These are phyloP conservation scores for Chymomyza procnemis DNA, from an alignment of 2,888 invertebrate species.

Conservation along the genomic window DNA sequence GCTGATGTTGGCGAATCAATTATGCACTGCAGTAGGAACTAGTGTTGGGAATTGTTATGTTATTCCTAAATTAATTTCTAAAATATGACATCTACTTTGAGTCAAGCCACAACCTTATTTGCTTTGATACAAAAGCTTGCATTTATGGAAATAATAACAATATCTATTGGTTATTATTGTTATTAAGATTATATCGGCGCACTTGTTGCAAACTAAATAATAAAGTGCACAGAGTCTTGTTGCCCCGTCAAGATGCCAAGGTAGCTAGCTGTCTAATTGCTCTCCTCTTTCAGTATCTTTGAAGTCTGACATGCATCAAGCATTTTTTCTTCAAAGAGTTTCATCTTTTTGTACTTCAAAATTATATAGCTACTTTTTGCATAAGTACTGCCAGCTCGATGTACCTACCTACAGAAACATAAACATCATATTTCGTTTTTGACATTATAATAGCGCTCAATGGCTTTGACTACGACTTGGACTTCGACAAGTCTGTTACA, in stretches of 20 bases:
- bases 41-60: too few species aligned
- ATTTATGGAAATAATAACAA: too few species aligned
- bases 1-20: too few species aligned
- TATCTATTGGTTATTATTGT: too few species aligned
- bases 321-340: background rate
- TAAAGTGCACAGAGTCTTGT: background rate
- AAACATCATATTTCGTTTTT: slow-evolving; percentile 19
- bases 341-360: background rate
- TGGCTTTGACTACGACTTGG: slow-evolving; percentile 17
- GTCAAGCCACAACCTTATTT: too few species aligned
- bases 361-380: slow-evolving; percentile 32
- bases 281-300: background rate
- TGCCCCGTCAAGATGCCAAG: background rate
- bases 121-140: too few species aligned
- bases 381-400: slow-evolving; percentile 24
- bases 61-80: too few species aligned
- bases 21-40: too few species aligned
- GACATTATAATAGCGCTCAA: slow-evolving; percentile 45
- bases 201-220: background rate
- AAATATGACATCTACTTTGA: too few species aligned
- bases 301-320: too few species aligned
- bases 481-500: slow-evolving; percentile 45
- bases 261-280: slow-evolving; percentile 1
- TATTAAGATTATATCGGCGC: too few species aligned
- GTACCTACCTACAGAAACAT: slow-evolving; percentile 8